Evolutionary conservation across 2,888 invertebrate genomes (phyloP).

Genomic region (Perizoma affinitatum): DNA sequence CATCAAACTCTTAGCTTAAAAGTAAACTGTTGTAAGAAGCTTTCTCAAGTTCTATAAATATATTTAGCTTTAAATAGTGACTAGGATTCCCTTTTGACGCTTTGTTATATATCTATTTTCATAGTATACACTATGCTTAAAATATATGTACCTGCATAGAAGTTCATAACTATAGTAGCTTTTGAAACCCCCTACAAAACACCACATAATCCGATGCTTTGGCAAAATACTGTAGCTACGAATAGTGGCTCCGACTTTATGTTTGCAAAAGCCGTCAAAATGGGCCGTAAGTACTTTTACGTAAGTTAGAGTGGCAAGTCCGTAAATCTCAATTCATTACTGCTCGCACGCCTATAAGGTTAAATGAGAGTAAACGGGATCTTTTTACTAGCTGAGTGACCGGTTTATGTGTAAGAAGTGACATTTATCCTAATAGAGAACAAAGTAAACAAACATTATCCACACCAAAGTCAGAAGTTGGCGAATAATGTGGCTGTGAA

Average conservation of each 20-base stretch:
- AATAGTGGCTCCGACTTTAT: background rate
- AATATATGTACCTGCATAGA: no score
- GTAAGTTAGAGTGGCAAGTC: slow-evolving; percentile 40
- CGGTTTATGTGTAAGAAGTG: slow-evolving; percentile 68
- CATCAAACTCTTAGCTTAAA: no score
- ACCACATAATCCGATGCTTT: background rate
- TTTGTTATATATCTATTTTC: no score
- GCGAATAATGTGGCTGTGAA: slow-evolving; percentile 28
- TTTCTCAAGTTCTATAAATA: no score
- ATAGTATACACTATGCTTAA: no score
- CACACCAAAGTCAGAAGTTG: slow-evolving; percentile 22
- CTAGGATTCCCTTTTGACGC: no score
- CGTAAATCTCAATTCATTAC: slow-evolving; percentile 56
- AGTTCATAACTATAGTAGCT: no score
- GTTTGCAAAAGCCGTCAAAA: slow-evolving; percentile 19
- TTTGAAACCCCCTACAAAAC: background rate
- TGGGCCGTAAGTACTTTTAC: slow-evolving; percentile 32
- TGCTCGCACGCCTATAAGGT: slow-evolving; percentile 53
- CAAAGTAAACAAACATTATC: slow-evolving; percentile 38
- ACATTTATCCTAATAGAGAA: slow-evolving; percentile 66
- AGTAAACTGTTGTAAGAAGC: no score
- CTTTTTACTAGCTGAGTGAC: slow-evolving; percentile 62
- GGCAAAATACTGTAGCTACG: background rate
- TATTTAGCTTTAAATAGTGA: no score
- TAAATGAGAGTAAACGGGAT: slow-evolving; percentile 64